Evolutionary conservation across 2,113 vertebrate genomes (phyloP), one percentile per base, ranked within the genome.

Genomic region (Ageneiosus marmoratus): DNA sequence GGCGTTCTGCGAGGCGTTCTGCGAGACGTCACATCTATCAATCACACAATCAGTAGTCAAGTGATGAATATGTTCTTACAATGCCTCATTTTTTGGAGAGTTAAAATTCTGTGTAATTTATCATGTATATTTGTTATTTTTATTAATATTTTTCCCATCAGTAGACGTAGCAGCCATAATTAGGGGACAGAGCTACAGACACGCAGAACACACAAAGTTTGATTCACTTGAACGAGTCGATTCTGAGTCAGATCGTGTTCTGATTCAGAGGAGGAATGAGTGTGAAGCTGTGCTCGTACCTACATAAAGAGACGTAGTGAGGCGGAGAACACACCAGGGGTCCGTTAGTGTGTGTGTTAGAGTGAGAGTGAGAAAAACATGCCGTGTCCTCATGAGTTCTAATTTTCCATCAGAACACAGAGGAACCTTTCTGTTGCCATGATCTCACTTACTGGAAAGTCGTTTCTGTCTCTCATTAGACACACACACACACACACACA

Each of bases 391-490:
- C 58, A 51, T 13, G 2, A 63, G 29, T 65, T 20, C 29, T 63
- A 37, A 12, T 53, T 24, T 65, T 48, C 73, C 60, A 20, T n/a
- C 11, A 76, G 56, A 51, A 18, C 44, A 83, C 81, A 83, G 60
- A 55, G 4, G 32, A 50, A 76, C 58, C 46, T 83, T 83, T 83
- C 73, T 67, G 72, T 63, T 63, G 73, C 73, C 13, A 0, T 50
- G 72, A 62, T 50, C 34, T 76, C 60, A 37, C 46, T 24, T 12
- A 7, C 41, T 34, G 53, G 32, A 48, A 20, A 75, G 44, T 73
- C 2, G 3, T 60, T 50, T 16, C 51, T 75, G 69, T 41, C 53
- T 62, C 44, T 32, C 44, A 7, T 50, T 74, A 32, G n/a, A 70
- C 37, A 41, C 37, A 41, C 37, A 41, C 37, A 41, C 37, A 41